These are phyloP conservation scores for Maccullochella peelii DNA, from an alignment of 2,113 vertebrate species.

Conservation along the genomic window DNA sequence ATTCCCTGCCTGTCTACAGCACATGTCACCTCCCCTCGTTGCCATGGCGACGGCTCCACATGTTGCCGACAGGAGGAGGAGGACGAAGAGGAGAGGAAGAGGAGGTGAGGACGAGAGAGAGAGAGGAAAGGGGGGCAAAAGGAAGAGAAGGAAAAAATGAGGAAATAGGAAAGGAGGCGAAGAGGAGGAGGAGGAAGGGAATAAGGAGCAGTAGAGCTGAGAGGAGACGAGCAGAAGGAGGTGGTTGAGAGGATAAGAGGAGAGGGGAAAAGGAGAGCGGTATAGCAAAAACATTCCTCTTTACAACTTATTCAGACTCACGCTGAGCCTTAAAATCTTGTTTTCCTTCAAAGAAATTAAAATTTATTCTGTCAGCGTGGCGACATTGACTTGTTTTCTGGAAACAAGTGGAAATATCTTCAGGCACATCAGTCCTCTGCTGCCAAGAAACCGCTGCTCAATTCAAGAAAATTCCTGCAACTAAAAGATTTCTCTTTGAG, in stretches of 20 bases:
- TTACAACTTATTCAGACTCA: neutral
- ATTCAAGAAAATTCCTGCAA: neutral
- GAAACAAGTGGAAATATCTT: slow-evolving; percentile 18
- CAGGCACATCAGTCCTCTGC: slow-evolving; percentile 12
- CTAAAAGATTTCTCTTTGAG: neutral
- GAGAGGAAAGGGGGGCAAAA: neutral
- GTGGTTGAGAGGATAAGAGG: neutral
- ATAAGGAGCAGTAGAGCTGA: neutral
- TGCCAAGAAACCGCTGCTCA: neutral
- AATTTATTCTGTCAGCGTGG: neutral
- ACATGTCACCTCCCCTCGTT: slow-evolving; percentile 95
- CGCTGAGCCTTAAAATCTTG: slow-evolving; percentile 19
- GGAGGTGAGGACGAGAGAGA: slow-evolving; percentile 15
- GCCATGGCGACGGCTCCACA: slow-evolving; percentile 92
- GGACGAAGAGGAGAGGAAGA: slow-evolving; percentile 69
- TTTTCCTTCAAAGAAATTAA: slow-evolving; percentile 25
- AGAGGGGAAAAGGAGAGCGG: neutral
- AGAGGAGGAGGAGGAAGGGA: too few species aligned
- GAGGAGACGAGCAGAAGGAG: neutral
- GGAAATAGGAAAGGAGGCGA: too few species aligned
- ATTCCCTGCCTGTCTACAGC: slow-evolving; percentile 87
- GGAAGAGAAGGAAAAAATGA: neutral
- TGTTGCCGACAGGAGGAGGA: slow-evolving; percentile 94
- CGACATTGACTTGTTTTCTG: slow-evolving; percentile 8
- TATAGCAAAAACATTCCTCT: neutral